phyloP scores from a whole-genome alignment of 2,113 vertebrate species.

The Clinocottus analis region DNA sequence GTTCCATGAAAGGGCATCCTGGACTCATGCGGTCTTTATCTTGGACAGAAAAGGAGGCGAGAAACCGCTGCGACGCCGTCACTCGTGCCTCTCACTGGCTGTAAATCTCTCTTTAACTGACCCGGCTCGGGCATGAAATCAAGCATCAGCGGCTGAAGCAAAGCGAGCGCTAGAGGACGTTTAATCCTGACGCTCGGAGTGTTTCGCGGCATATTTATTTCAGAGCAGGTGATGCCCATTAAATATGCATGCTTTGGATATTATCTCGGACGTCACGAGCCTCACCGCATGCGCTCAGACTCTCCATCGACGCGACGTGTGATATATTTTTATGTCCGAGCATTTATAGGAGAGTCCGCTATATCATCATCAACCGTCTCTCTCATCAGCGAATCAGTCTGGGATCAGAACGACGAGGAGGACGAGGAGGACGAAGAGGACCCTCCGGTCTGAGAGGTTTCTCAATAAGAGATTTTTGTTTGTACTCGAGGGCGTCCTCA shows the following conservation, averaged over 20 bases:
- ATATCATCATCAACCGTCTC: constrained; percentile 23
- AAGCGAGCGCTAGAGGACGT: constrained; percentile 4
- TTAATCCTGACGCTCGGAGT: constrained; percentile 2
- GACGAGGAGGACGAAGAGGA: too few species aligned
- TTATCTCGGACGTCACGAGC: constrained; percentile 27
- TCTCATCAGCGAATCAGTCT: constrained; percentile 28
- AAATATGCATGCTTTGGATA: constrained; percentile 46
- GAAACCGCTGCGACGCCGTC: not conserved
- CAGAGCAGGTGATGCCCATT: constrained; percentile 46
- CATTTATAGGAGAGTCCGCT: constrained; percentile 9
- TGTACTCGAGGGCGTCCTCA: constrained; percentile 44
- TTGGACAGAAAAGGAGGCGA: not conserved
- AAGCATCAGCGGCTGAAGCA: constrained; percentile 15
- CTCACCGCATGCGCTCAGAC: not conserved
- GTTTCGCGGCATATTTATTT: constrained; percentile 36
- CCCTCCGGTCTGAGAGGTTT: too few species aligned
- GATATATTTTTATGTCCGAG: constrained; percentile 5
- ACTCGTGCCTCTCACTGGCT: not conserved
- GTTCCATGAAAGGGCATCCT: not conserved
- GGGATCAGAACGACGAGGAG: constrained; percentile 42
- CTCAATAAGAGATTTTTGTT: constrained; percentile 43
- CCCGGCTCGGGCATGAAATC: not conserved
- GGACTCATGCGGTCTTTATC: not conserved
- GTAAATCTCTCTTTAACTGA: not conserved
- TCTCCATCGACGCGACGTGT: constrained; percentile 9